phyloP scores from a whole-genome alignment of 1,140 invertebrate species.

The Drosophila oshimai region DNA sequence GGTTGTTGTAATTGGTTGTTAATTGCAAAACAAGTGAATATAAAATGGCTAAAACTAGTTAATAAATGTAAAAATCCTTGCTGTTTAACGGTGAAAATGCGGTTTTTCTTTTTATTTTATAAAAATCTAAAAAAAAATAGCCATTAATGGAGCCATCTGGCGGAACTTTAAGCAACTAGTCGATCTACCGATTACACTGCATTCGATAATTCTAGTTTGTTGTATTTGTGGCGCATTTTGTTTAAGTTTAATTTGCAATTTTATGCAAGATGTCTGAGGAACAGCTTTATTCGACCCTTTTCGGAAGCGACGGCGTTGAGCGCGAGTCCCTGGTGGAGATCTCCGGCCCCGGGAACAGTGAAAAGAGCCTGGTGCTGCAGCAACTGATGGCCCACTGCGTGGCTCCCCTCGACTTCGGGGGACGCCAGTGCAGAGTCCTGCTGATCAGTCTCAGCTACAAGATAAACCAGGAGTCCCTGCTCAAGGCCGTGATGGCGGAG shows the following conservation, averaged over 20 bases:
- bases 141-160: too few species aligned
- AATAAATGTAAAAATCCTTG: not conserved
- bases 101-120: too few species aligned
- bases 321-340: not conserved
- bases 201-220: too few species aligned
- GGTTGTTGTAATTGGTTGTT: too few species aligned
- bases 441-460: slow-evolving; percentile 24
- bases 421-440: not conserved
- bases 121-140: too few species aligned
- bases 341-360: slow-evolving; percentile 4
- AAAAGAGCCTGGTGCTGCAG: slow-evolving; percentile 16
- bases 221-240: too few species aligned
- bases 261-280: not conserved
- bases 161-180: too few species aligned
- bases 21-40: too few species aligned
- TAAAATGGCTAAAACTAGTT: too few species aligned
- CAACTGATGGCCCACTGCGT: slow-evolving; percentile 9
- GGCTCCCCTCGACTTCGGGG: not conserved
- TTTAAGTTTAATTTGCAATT: not conserved
- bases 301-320: not conserved
- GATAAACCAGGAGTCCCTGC: not conserved
- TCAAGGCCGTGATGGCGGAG: not conserved
- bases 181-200: too few species aligned
- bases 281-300: not conserved
- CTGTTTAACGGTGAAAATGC: too few species aligned